phyloP scores from a whole-genome alignment of 1,140 invertebrate species.

The Drosophila sp. region DNA sequence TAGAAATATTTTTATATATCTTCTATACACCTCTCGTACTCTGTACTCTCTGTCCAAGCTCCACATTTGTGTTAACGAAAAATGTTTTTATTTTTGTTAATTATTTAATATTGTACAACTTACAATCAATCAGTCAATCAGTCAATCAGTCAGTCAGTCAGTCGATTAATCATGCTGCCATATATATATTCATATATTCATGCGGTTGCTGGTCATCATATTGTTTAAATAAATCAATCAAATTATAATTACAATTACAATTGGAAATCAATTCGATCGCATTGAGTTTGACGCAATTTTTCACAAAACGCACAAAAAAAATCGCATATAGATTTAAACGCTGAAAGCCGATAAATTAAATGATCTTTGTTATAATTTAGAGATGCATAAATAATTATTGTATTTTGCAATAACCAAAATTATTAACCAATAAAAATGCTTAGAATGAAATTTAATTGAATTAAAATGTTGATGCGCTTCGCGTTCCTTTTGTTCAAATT shows the following conservation, averaged over 20 bases:
- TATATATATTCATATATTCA: constrained; percentile 68
- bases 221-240: constrained; percentile 14
- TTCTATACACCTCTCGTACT: constrained; percentile 23
- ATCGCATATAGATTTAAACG: constrained; percentile 60
- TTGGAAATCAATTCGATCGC: constrained; percentile 12
- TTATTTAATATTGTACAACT: constrained; percentile 53
- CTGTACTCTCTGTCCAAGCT: constrained; percentile 41
- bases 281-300: constrained; percentile 52
- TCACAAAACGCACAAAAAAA: constrained; percentile 74
- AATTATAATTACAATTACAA: constrained; percentile 13
- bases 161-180: constrained; percentile 68
- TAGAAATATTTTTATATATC: no score
- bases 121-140: constrained; percentile 50
- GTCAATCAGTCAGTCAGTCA: constrained; percentile 52
- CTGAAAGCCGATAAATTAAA: constrained; percentile 26
- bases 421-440: constrained; percentile 77
- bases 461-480: constrained; percentile 36
- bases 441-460: constrained; percentile 48
- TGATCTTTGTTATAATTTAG: constrained; percentile 17
- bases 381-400: constrained; percentile 64
- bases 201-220: constrained; percentile 79
- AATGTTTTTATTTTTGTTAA: constrained; percentile 84
- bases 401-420: constrained; percentile 84
- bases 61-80: constrained; percentile 84
- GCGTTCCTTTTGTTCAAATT: constrained; percentile 17